These are phyloP conservation scores for Thymelicus acteon DNA, from an alignment of 2,888 invertebrate genomes.

Conservation along the genomic window DNA sequence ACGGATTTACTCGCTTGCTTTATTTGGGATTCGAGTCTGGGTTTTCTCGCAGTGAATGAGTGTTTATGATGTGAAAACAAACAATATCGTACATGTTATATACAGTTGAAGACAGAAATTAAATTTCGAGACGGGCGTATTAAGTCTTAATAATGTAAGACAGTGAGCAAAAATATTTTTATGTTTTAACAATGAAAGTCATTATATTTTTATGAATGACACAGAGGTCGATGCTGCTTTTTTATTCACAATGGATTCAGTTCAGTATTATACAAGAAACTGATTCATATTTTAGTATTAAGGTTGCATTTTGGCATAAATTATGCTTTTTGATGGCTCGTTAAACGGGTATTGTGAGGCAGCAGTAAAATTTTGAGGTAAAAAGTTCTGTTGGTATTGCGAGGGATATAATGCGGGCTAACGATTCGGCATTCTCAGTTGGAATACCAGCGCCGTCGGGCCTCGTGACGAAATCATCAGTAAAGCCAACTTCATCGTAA, in stretches of 20 bases:
- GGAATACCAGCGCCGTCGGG: conserved; percentile 47
- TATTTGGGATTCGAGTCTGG: conserved; percentile 18
- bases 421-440: conserved; percentile 47
- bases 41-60: conserved; percentile 20
- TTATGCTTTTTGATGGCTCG: conserved; percentile 24
- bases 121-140: conserved; percentile 30
- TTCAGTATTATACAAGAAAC: conserved; percentile 26
- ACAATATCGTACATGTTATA: conserved; percentile 13
- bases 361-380: conserved; percentile 30
- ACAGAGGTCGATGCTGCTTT: conserved; percentile 14
- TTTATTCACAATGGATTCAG: conserved; percentile 27
- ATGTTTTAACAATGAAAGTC: conserved; percentile 45
- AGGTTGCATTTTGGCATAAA: conserved; percentile 25
- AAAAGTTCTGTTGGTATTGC: conserved; percentile 29
- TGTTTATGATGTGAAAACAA: conserved; percentile 31
- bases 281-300: conserved; percentile 15
- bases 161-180: conserved; percentile 40
- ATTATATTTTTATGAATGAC: conserved; percentile 30
- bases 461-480: conserved; percentile 40
- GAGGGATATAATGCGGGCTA: conserved; percentile 41
- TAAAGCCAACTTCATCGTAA: conserved; percentile 37
- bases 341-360: conserved; percentile 19
- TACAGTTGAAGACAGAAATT: conserved; percentile 37
- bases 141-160: conserved; percentile 39
- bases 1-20: conserved; percentile 1